Conservation (phyloP, 2,113 vertebrate species). For the Otus sunia region DNA sequence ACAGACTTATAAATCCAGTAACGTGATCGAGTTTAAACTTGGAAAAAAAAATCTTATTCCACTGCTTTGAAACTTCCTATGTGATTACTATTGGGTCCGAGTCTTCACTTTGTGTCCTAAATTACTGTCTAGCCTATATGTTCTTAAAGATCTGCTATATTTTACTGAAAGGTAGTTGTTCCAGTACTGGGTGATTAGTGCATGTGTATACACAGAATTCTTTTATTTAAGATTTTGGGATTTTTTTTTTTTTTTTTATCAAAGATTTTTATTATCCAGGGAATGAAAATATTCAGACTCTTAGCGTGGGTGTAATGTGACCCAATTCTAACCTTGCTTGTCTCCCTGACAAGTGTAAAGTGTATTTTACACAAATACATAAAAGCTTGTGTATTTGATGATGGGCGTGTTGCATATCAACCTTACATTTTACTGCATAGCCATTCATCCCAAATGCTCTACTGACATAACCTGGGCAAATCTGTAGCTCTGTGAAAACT, state of each 20-base stretch:
- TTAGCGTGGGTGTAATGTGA: not conserved
- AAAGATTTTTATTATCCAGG: not conserved
- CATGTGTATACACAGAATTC: not conserved
- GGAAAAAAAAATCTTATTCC: not conserved
- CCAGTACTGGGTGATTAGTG: not conserved
- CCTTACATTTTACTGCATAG: not conserved
- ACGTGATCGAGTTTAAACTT: not conserved
- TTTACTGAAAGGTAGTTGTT: not conserved
- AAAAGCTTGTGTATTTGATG: not conserved
- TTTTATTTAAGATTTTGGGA: not conserved
- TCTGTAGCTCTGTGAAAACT: not conserved
- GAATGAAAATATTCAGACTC: not conserved
- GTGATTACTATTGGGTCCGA: not conserved
- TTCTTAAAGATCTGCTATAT: not conserved
- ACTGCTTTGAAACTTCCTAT: not conserved
- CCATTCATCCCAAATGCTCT: not conserved
- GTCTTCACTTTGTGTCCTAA: not conserved
- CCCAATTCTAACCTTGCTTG: not conserved
- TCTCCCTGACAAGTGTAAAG: not conserved
- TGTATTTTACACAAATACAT: not conserved
- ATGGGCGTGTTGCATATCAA: not conserved
- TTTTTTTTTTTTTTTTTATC: not conserved
- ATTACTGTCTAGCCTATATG: not conserved
- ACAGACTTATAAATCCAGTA: not conserved
- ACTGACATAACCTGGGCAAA: not conserved